Base-by-base conservation (phyloP, 2,113 vertebrate genomes). In the Morone saxatilis region DNA sequence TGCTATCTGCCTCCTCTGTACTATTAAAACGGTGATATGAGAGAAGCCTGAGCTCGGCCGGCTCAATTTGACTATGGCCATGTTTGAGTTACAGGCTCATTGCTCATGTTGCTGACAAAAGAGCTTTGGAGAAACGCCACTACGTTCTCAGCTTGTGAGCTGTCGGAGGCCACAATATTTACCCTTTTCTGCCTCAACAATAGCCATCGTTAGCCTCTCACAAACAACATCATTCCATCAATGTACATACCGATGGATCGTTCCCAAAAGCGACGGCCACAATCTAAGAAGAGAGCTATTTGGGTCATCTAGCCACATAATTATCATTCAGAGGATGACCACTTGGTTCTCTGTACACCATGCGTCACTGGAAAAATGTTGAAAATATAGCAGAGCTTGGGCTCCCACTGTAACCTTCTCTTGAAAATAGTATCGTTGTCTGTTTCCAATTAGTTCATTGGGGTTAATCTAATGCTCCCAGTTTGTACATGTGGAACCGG, bases 391-490 rank as follows among this genome's bases (percentile, higher is more conserved):
- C 86, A 59, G 80, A 94, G 86, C 60, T 74, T 41, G 70, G 62
- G 69, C 80, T 90, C 79, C 81, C 71, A 84, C 90, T 93, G 92
- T 89, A 92, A 88, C 85, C 80, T 84, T 82, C 73, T 84, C 71
- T 76, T 81, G 81, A 84, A 89, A 94, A 88, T 84, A 90, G 93
- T 72, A 89, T 86, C 51, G 78, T 85, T 93, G 94, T 93, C 95
- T 96, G 95, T 92, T 96, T 96, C 95, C 95, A 95, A 95, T 96
- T 96, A 96, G 93, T 93, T 92, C 92, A 93, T 90, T 92, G 92
- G 92, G 92, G 91, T 95, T 94, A 92, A 95, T 95, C 94, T 94
- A 94, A 95, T 95, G 93, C 93, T 91, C 84, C 84, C 87, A 78
- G 92, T 93, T 94, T 95, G 92, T 94, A 94, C 92, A 94, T 93